Conservation (phyloP, 2,888 invertebrate species). For the Rhagonycha fulva region DNA sequence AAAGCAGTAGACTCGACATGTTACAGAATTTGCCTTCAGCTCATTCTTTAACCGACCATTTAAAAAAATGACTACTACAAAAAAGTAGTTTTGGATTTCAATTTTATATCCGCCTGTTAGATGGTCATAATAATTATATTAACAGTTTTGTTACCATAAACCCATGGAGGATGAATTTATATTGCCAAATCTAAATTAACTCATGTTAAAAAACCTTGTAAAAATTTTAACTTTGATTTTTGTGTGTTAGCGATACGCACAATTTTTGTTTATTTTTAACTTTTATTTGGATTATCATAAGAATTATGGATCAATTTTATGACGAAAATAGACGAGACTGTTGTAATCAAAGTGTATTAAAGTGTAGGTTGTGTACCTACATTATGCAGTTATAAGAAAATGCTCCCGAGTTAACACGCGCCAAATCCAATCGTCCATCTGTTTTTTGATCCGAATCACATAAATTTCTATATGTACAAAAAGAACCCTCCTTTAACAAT, state of each 20-base stretch:
- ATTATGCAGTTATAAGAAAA: background rate
- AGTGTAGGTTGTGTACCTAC: background rate
- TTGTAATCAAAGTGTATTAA: background rate
- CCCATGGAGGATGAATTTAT: too few species aligned
- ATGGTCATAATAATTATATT: too few species aligned
- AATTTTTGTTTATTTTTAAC: background rate
- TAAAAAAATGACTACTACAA: too few species aligned
- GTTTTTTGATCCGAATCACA: background rate
- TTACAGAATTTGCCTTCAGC: too few species aligned
- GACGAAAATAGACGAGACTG: background rate
- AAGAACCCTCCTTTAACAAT: background rate
- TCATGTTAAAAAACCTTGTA: background rate
- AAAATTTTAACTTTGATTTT: background rate
- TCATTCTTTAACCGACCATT: too few species aligned
- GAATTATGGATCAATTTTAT: background rate
- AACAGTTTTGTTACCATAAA: too few species aligned
- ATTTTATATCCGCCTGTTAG: too few species aligned
- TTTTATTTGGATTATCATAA: background rate
- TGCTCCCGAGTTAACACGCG: background rate
- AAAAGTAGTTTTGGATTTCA: too few species aligned
- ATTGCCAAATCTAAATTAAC: too few species aligned
- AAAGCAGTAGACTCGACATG: too few species aligned
- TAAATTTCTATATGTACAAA: background rate
- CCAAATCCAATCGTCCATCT: background rate
- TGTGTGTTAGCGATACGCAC: background rate